Conservation (phyloP, 2,888 invertebrate genomes). For the Noctua fimbriata region DNA sequence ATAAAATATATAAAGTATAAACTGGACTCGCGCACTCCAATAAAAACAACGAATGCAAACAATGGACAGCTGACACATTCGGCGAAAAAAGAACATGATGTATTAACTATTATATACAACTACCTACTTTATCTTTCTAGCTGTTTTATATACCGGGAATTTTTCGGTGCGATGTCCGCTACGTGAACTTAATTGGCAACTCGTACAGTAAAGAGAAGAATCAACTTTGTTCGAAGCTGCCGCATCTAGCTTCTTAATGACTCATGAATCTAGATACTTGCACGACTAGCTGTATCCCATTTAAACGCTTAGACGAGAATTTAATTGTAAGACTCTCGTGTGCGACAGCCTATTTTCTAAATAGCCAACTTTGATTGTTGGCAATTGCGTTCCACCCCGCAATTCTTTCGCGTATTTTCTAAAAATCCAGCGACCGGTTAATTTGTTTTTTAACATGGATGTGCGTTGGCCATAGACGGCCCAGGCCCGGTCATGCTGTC, state of each 20-base stretch:
- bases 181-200: constrained; percentile 52
- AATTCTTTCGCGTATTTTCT: neutral
- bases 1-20: constrained; percentile 8
- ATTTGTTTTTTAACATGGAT: neutral
- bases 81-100: constrained; percentile 22
- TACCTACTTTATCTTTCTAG: constrained; percentile 19
- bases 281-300: constrained; percentile 35
- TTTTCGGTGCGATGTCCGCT: constrained; percentile 21
- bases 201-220: constrained; percentile 44
- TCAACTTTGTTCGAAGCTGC: constrained; percentile 54
- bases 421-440: no score
- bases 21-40: constrained; percentile 13
- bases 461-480: no score
- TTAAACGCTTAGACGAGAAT: constrained; percentile 44
- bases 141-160: constrained; percentile 26
- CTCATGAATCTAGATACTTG: constrained; percentile 56
- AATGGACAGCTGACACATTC: constrained; percentile 23
- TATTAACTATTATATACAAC: constrained; percentile 9
- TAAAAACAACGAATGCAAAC: constrained; percentile 34
- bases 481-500: neutral
- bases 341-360: constrained; percentile 20
- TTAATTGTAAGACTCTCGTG: constrained; percentile 33
- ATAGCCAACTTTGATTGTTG: constrained; percentile 8
- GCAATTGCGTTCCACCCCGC: neutral
- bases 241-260: constrained; percentile 58